Base-by-base conservation (phyloP, 2,888 invertebrate species). In the Platycheirus rosarum region DNA sequence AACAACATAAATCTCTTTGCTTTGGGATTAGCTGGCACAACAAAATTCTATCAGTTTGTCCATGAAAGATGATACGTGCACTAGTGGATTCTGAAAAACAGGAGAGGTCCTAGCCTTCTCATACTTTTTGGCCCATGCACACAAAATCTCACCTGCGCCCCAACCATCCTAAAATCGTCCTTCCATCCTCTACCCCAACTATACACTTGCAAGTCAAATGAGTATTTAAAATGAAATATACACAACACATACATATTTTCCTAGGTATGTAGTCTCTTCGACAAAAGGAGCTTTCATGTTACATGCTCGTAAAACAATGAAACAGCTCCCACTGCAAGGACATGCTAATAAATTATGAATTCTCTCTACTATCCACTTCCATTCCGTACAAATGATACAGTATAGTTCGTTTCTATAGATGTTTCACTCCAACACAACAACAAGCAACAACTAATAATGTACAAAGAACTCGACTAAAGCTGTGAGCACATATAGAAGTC, bases 281-380 rank as follows among this genome's bases (percentile, higher is more conserved):
- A 79, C 75, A 75, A 44, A 55, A 55, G 63, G 62, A 76, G 42
- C 76, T 76, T 76, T 82, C 80, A 48, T 82, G 80, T 82, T 55
- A 82, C 76, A 82, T 76, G 70, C 66, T 76, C 70, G 80, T 82
- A 82, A 82, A 76, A 82, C 76, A 76, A 76, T 82, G 70, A 76
- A 82, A 71, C 76, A 76, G 70, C 60, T 66, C 51, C 53, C 53
- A 62, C 55, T 71, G 48, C 70, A 76, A 71, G 71, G 66, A 62
- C 76, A 68, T 82, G 75, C 80, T 82, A 82, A 82, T 82, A 82
- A 82, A 82, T 82, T 82, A 82, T 82, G 80, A 76, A 76, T 60
- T 75, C 48, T 42, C 66, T 49, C 20, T 44, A 42, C 23, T 14
- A 23, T 51, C 16, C 51, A 2, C 7, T 23, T 11, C 0, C n/a